These are phyloP conservation scores for Zaprionus ornatus DNA, from an alignment of 1,140 invertebrate species.

Conservation along the genomic window DNA sequence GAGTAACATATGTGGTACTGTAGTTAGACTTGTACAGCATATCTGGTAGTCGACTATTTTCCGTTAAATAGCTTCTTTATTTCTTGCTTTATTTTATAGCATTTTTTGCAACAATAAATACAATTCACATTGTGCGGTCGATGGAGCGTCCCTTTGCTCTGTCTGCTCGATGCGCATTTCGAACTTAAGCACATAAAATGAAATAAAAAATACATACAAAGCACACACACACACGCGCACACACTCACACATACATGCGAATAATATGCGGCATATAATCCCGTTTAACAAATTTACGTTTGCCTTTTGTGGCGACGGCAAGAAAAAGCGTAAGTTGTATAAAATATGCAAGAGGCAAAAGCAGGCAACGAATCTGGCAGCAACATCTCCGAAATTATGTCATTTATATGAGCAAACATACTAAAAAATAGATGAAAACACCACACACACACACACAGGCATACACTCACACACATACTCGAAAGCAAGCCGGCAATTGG, in stretches of 20 bases:
- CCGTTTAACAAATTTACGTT: constrained; percentile 77
- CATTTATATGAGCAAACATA: constrained; percentile 81
- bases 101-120: constrained; percentile 3
- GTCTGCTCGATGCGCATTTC: constrained; percentile 33
- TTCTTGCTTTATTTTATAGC: not conserved
- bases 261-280: constrained; percentile 73
- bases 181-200: constrained; percentile 52
- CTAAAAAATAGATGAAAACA: constrained; percentile 77
- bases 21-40: not conserved
- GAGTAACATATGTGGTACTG: not conserved
- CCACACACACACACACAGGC: constrained; percentile 8
- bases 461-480: not conserved
- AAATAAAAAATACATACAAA: constrained; percentile 55
- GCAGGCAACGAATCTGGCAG: constrained; percentile 42
- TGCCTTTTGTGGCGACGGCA: constrained; percentile 55
- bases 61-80: not conserved
- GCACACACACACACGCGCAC: not conserved
- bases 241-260: constrained; percentile 35
- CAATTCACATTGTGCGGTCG: constrained; percentile 5
- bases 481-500: constrained; percentile 32
- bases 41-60: not conserved
- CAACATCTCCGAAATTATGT: constrained; percentile 79
- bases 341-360: constrained; percentile 61
- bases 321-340: constrained; percentile 64
- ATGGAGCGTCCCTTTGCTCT: not conserved